Evolutionary conservation across 2,113 vertebrate genomes (phyloP), one percentile per base, ranked within the genome.

Genomic region (Psilopogon haemacephalus): DNA sequence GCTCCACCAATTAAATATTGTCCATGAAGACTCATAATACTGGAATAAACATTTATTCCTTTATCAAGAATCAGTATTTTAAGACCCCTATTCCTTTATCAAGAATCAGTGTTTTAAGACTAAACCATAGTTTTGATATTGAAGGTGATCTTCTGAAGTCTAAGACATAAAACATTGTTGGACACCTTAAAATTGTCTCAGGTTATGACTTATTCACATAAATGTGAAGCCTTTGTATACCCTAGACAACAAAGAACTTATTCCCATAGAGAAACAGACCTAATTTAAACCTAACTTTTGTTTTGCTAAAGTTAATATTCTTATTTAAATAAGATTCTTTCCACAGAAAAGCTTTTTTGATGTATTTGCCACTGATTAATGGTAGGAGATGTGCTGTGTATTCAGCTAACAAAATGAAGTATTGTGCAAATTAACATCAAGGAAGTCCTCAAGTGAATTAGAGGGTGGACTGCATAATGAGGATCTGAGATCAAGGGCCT

Each of bases 381-480:
- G 59, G 58, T n/a, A 52, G 89, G 64, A 90, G 54, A 77, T 60
- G 40, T 38, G 65, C 50, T 80, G 38, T 48, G 35, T 86, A 90
- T 94, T 94, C 92, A 95, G 35, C 58, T 95, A 95, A 95, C 56
- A 95, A 91, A 95, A 96, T 90, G 68, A 95, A 96, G 89, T 96
- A 96, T 95, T 96, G 89, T 92, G 85, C 74, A 96, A 93, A 97
- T 97, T 97, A 95, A 62, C 73, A 90, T 90, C 86, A 96, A 95
- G 88, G 56, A 97, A 95, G 92, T 92, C 72, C 96, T 97, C 95
- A 85, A 95, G 90, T 89, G 90, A 90, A 84, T 94, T 93, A 90
- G 95, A 95, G 94, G 92, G 95, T 95, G 81, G 97, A 86, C 60
- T 88, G 72, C 72, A 94, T 96, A 97, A 98, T 97, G 84, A 96